Evolutionary conservation across 2,888 invertebrate species (phyloP).

Genomic region (Luperina testacea): DNA sequence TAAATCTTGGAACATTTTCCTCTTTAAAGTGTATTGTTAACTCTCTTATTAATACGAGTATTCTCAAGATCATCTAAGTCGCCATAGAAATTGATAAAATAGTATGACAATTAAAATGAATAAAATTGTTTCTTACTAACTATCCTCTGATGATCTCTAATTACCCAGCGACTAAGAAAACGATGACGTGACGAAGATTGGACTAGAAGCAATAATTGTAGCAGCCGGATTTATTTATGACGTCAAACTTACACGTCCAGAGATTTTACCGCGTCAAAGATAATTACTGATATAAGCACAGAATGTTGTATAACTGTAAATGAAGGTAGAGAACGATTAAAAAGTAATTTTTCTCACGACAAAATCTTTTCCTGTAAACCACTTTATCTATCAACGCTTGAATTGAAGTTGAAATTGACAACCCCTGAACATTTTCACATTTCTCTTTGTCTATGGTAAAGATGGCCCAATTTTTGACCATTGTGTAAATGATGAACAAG

Average conservation of each 20-base stretch:
- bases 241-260: conserved; percentile 43
- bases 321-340: background rate
- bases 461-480: background rate
- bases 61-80: background rate
- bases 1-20: background rate
- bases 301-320: conserved; percentile 32
- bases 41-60: background rate
- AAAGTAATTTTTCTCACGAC: conserved; percentile 14
- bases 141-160: conserved; percentile 17
- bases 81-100: background rate
- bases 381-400: background rate
- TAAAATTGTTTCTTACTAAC: conserved; percentile 41
- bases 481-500: background rate
- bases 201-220: conserved; percentile 33
- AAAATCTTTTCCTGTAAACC: background rate
- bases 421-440: background rate
- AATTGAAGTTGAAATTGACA: background rate
- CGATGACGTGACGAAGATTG: conserved; percentile 38
- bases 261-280: conserved; percentile 38
- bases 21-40: background rate
- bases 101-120: conserved; percentile 32
- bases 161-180: conserved; percentile 33
- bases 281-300: conserved; percentile 25
- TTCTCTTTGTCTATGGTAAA: conserved; percentile 3
- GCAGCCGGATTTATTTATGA: conserved; percentile 56